Evolutionary conservation across 1,140 invertebrate species (phyloP).

Genomic region (Melanaphis sacchari): DNA sequence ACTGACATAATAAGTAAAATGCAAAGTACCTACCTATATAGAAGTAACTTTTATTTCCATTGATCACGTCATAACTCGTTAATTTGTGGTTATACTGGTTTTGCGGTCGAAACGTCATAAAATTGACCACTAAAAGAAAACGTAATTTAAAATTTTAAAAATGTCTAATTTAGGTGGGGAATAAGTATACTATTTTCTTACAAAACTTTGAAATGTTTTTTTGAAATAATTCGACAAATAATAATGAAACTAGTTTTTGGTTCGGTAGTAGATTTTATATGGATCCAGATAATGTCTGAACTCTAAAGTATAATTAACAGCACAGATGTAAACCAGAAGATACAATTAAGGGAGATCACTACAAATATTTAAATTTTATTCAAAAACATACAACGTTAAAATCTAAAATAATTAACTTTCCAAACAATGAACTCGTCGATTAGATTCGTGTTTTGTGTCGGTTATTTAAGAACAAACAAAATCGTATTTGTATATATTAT

Average conservation of each 20-base stretch:
- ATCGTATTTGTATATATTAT: background rate
- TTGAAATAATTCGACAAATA: background rate
- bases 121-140: background rate
- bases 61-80: background rate
- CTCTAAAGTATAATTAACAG: too few species aligned
- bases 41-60: constrained; percentile 44
- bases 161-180: background rate
- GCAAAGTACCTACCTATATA: background rate
- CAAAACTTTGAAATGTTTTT: background rate
- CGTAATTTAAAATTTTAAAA: background rate
- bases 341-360: too few species aligned
- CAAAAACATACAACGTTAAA: too few species aligned
- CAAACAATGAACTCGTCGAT: background rate
- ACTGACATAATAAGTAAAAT: constrained; percentile 43
- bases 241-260: background rate
- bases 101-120: background rate
- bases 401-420: too few species aligned
- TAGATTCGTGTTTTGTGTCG: background rate
- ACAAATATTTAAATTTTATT: too few species aligned
- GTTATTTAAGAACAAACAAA: background rate
- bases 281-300: too few species aligned
- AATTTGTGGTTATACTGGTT: background rate
- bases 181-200: too few species aligned
- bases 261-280: too few species aligned
- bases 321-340: too few species aligned